Percentiles rank a stretch among this genome's conserved stretches.
These are phyloP conservation scores for Carlito syrichta DNA, from an alignment of 2,113 vertebrate genomes.

Conservation along the genomic window DNA sequence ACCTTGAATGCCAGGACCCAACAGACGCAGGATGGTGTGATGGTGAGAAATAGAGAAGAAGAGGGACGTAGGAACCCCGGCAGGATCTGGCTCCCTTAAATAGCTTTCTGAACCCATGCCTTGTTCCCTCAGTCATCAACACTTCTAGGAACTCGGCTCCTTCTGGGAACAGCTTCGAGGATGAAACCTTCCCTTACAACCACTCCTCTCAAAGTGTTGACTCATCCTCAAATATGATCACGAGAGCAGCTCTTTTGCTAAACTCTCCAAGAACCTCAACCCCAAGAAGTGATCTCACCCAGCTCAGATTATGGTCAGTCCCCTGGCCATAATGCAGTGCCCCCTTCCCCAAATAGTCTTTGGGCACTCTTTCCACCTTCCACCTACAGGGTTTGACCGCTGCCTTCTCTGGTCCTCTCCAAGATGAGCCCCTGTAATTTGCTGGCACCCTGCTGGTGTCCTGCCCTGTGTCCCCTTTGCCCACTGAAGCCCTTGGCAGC, in stretches of 20 bases:
- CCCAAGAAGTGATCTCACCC: neutral
- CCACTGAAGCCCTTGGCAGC: neutral
- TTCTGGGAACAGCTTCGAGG: neutral
- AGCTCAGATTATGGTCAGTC: neutral
- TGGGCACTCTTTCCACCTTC: neutral
- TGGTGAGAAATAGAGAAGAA: neutral
- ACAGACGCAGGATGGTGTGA: neutral
- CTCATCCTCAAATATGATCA: neutral
- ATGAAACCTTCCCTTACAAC: neutral
- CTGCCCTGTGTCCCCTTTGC: neutral
- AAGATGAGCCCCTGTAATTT: neutral
- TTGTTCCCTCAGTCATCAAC: neutral
- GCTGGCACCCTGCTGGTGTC: neutral
- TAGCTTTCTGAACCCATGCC: neutral
- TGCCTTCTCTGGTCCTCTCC: neutral
- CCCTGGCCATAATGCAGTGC: too few relatives aligned
- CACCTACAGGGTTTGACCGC: too few relatives aligned
- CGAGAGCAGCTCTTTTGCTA: neutral
- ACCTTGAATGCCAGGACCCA: neutral
- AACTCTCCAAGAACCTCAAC: neutral
- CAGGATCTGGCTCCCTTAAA: neutral
- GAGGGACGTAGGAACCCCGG: neutral
- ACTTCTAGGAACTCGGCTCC: neutral
- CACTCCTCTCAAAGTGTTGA: neutral
- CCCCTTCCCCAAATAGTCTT: too few relatives aligned